Percentiles rank a stretch among this genome's conserved stretches.
Evolutionary conservation across 2,113 vertebrate genomes (phyloP).

Genomic region (Nibea coibor): DNA sequence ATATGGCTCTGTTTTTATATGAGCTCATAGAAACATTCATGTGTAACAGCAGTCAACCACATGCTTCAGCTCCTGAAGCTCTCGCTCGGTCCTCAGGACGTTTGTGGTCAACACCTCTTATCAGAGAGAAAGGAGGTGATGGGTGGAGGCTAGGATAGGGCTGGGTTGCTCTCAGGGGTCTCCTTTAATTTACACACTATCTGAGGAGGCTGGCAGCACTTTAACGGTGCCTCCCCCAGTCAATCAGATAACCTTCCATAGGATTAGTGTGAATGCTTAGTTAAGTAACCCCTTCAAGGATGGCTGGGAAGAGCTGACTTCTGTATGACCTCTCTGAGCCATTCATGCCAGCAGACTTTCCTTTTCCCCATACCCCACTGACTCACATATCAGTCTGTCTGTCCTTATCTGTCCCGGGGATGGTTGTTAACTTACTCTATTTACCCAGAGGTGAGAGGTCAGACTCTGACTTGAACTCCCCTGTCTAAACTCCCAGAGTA

Average conservation of each 20-base stretch:
- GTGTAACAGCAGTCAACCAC: constrained; percentile 49
- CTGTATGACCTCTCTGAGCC: constrained; percentile 54
- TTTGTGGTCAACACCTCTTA: constrained; percentile 52
- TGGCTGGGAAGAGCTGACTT: constrained; percentile 67
- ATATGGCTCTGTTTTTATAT: constrained; percentile 24
- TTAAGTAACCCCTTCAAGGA: constrained; percentile 60
- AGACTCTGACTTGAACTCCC: constrained; percentile 49
- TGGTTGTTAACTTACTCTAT: constrained; percentile 64
- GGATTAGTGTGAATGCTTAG: constrained; percentile 57
- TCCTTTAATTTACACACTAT: constrained; percentile 68
- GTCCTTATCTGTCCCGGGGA: constrained; percentile 69
- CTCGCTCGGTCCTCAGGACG: constrained; percentile 12
- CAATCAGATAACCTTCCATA: constrained; percentile 68
- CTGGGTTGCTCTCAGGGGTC: constrained; percentile 55
- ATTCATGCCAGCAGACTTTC: constrained; percentile 50
- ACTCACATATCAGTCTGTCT: constrained; percentile 53
- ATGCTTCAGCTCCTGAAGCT: constrained; percentile 40
- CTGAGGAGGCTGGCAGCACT: constrained; percentile 48
- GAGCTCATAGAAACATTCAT: constrained; percentile 28
- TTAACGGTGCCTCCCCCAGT: constrained; percentile 53
- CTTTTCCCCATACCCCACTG: constrained; percentile 43
- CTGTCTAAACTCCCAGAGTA: constrained; percentile 58
- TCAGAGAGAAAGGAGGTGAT: constrained; percentile 54
- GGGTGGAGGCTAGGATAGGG: constrained; percentile 43
- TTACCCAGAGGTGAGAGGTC: constrained; percentile 70